A percentile compares a stretch with the other conserved stretches of the same genome.
Evolutionary conservation across 2,888 invertebrate species (phyloP).

Genomic region (Macrostomum cliftonense): DNA sequence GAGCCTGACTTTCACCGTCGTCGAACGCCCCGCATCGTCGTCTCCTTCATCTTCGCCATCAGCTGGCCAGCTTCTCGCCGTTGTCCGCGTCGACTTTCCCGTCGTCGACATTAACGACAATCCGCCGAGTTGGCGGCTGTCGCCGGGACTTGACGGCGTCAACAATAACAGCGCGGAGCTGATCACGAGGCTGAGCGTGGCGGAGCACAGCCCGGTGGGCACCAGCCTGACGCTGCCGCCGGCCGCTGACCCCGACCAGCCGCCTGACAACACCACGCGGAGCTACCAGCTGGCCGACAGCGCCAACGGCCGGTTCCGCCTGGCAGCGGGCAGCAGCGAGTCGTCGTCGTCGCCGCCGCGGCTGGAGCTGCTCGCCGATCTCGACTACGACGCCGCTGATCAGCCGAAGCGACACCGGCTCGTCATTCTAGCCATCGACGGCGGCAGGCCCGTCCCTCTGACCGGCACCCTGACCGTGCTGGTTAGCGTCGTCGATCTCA

Average conservation of each 20-base stretch:
- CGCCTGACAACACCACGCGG: slow-evolving; percentile 6
- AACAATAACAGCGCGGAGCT: no score
- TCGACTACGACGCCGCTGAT: slow-evolving; percentile 3
- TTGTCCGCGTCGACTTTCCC: neutral
- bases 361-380: neutral
- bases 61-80: neutral
- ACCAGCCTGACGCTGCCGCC: slow-evolving; percentile 3
- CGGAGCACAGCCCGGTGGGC: slow-evolving; percentile 7
- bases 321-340: no score
- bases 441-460: slow-evolving; percentile 3
- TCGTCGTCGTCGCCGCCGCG: neutral
- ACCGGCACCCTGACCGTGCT: slow-evolving; percentile 4
- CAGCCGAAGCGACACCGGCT: neutral
- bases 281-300: neutral
- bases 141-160: neutral
- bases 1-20: neutral
- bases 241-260: slow-evolving; percentile 5
- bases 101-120: slow-evolving; percentile 9
- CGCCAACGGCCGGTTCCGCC: no score
- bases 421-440: slow-evolving; percentile 5
- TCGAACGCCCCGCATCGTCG: no score
- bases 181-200: slow-evolving; percentile 6
- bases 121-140: slow-evolving; percentile 2
- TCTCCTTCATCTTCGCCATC: no score
- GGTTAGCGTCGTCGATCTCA: slow-evolving; percentile 9